Conservation (phyloP, 2,113 vertebrate genomes). For the Brachyhypopomus gauderio region DNA sequence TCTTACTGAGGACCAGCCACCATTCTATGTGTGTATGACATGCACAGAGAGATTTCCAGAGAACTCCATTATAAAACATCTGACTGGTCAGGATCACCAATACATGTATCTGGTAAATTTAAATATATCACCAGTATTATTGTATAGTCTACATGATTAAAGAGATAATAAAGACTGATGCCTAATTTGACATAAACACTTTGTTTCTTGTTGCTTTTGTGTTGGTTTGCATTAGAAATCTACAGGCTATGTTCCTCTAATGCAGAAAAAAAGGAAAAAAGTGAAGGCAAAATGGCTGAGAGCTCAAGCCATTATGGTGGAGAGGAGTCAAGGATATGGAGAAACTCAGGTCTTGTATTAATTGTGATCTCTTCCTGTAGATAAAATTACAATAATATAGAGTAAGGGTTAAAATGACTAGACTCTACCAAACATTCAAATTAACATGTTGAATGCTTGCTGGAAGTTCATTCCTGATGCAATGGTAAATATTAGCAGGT, state of each 20-base stretch:
- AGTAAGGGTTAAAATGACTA: too few relatives aligned
- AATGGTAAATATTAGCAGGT: not conserved
- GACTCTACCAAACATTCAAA: too few relatives aligned
- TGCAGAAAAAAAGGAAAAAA: not conserved
- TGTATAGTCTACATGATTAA: not conserved
- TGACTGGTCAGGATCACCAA: conserved; percentile 12
- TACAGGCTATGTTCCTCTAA: not conserved
- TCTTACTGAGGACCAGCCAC: conserved; percentile 16
- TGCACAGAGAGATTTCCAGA: conserved; percentile 22
- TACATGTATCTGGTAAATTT: conserved; percentile 27
- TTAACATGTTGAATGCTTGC: too few relatives aligned
- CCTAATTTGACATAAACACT: too few relatives aligned
- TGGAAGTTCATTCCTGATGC: not conserved
- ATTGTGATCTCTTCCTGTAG: too few relatives aligned
- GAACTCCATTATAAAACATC: conserved; percentile 18
- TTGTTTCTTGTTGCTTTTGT: not conserved
- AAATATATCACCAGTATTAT: not conserved
- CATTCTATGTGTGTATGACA: conserved; percentile 31
- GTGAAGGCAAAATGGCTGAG: conserved; percentile 13
- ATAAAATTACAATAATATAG: too few relatives aligned
- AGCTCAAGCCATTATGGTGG: not conserved
- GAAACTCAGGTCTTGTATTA: conserved; percentile 2
- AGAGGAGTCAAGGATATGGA: conserved; percentile 31
- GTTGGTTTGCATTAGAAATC: conserved; percentile 27
- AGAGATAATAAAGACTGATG: not conserved